Evolutionary conservation across 2,888 invertebrate genomes (phyloP).

Genomic region (Drosophila ustulata): DNA sequence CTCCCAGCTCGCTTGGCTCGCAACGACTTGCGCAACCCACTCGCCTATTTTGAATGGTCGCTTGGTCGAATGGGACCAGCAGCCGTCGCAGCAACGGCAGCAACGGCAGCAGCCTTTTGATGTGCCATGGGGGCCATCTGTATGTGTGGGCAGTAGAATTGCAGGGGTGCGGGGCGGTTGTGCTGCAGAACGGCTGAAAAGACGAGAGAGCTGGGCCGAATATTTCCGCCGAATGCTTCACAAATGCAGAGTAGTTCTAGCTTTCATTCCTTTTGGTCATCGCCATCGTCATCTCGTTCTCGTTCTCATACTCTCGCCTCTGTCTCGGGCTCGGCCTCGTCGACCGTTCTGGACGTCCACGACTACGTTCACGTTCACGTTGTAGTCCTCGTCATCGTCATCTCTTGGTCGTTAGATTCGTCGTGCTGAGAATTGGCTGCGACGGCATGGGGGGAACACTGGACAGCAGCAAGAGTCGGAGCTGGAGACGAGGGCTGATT

Average conservation of each 20-base stretch:
- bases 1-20: slow-evolving; percentile 3
- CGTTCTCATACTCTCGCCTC: slow-evolving; percentile 10
- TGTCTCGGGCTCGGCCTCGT: slow-evolving; percentile 3
- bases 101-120: slow-evolving; percentile 63
- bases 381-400: slow-evolving; percentile 56
- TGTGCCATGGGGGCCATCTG: slow-evolving; percentile 56
- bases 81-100: slow-evolving; percentile 38
- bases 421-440: slow-evolving; percentile 43
- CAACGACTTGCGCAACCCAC: slow-evolving; percentile 59
- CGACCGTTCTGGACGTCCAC: neutral
- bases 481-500: slow-evolving; percentile 33
- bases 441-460: neutral
- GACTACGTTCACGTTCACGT: slow-evolving; percentile 1
- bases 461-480: slow-evolving; percentile 1
- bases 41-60: slow-evolving; percentile 54
- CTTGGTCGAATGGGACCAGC: slow-evolving; percentile 51
- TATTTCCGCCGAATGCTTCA: slow-evolving; percentile 80
- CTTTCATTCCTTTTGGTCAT: slow-evolving; percentile 78
- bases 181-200: slow-evolving; percentile 56
- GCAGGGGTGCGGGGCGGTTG: slow-evolving; percentile 12
- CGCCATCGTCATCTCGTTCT: slow-evolving; percentile 54
- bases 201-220: slow-evolving; percentile 67
- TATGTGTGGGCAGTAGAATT: slow-evolving; percentile 20
- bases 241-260: slow-evolving; percentile 74
- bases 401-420: slow-evolving; percentile 72